phyloP scores from a whole-genome alignment of 2,888 invertebrate genomes.

The Mythimna loreyi region DNA sequence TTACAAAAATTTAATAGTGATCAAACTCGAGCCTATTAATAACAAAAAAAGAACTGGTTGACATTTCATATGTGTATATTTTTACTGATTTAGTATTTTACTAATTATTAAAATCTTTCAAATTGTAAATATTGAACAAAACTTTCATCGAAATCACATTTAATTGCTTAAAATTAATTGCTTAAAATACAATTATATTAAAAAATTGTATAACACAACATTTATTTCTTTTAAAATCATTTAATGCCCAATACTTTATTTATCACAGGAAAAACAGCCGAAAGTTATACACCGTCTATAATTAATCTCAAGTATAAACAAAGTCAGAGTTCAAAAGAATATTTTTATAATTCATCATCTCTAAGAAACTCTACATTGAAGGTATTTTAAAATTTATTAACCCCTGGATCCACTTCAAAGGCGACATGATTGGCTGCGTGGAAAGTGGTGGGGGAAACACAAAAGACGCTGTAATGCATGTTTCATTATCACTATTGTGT shows the following conservation, averaged over 20 bases:
- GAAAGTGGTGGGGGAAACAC: conserved; percentile 68
- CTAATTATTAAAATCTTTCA: neutral
- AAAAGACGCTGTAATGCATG: conserved; percentile 77
- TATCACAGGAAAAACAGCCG: conserved; percentile 22
- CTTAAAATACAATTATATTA: neutral
- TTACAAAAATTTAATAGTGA: no score
- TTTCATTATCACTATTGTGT: conserved; percentile 83
- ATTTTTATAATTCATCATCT: conserved; percentile 58
- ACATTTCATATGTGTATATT: neutral
- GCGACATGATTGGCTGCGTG: conserved; percentile 74
- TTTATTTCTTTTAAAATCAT: neutral
- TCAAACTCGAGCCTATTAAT: no score
- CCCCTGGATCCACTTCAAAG: conserved; percentile 67
- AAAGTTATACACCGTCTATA: conserved; percentile 34
- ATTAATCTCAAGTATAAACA: conserved; percentile 43
- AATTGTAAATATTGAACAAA: neutral
- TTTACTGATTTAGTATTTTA: no score
- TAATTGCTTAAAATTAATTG: neutral
- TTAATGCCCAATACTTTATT: conserved; percentile 34
- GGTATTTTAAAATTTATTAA: conserved; percentile 78
- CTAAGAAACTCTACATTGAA: conserved; percentile 51
- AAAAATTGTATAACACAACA: neutral
- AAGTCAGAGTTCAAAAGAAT: conserved; percentile 41
- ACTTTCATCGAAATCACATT: neutral
- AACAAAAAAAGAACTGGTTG: no score